These are phyloP conservation scores for Neolamprologus kungweensis DNA, from an alignment of 2,113 vertebrate genomes.

Conservation along the genomic window DNA sequence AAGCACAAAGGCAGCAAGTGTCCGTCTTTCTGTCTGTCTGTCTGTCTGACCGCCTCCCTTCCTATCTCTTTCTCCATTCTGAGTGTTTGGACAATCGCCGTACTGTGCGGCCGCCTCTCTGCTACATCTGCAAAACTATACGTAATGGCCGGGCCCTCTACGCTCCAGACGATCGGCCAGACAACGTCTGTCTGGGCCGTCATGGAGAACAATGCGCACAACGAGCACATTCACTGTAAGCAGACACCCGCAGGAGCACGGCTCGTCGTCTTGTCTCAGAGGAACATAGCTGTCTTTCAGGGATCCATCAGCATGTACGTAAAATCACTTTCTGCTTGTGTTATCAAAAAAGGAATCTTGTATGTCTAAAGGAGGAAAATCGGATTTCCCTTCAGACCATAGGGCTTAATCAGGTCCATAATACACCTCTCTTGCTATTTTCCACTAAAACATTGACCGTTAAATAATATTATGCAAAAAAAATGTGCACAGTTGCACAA, in stretches of 20 bases:
- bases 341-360: neutral
- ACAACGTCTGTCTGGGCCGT: conserved; percentile 33
- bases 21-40: neutral
- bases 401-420: neutral
- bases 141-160: conserved; percentile 27
- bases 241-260: neutral
- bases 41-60: conserved; percentile 1
- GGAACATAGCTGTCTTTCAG: neutral
- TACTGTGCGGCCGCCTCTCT: neutral
- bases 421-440: neutral
- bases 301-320: neutral
- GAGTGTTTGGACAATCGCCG: conserved; percentile 11
- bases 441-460: neutral
- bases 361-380: neutral
- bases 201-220: conserved; percentile 53
- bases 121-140: conserved; percentile 28
- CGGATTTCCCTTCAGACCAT: neutral
- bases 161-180: conserved; percentile 44
- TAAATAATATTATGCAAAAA: neutral
- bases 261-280: neutral
- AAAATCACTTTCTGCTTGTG: neutral
- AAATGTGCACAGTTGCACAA: neutral
- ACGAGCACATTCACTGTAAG: conserved; percentile 28
- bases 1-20: conserved; percentile 26
- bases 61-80: conserved; percentile 21